Evolutionary conservation across 2,113 vertebrate genomes (phyloP), one percentile per base, ranked within the genome.

Genomic region (Electrona antarctica): DNA sequence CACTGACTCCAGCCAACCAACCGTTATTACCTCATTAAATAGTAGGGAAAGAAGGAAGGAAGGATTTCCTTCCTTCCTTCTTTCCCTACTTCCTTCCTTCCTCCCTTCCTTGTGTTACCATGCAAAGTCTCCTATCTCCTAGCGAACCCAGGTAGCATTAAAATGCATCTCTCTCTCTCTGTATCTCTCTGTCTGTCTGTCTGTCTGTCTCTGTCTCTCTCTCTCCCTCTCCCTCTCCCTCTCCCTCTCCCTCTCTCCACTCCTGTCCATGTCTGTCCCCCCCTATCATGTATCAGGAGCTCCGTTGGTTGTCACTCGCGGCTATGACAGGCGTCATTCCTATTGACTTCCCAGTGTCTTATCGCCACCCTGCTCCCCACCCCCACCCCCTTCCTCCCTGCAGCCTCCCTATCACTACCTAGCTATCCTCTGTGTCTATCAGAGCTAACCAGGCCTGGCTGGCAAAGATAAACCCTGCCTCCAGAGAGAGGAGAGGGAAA

Each of bases 361-460:
- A 82, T 90, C 87, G 6, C 7, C 6, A 5, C 66, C 15, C 15
- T 3, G 75, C 68, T 76, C 13, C 60, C 77, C 78, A 21, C 64
- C 61, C 70, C 74, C 41, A 33, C 54, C 57, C 12, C 29, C 7
- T n/a, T 13, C 11, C 21, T 9, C 58, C 11, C 29, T 7, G 64
- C 79, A 71, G 77, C 67, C 64, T 75, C 67, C 59, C 50, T 74
- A 83, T 88, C 85, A 68, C 60, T 76, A 67, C 62, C 59, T 13
- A 64, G 64, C 79, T 71, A 85, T 90, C 81, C 80, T 48, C 56
- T 67, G 65, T 80, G 81, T 85, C 74, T 86, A 79, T 89, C 86
- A 73, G 66, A 71, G 85, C 78, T 79, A 76, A 84, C 86, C 87
- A 82, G 69, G 77, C 67, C 86, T 87, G 88, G 75, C 46, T 80